Conservation (phyloP, 2,888 invertebrate species). For the Himalopsyche kuldschensis region DNA sequence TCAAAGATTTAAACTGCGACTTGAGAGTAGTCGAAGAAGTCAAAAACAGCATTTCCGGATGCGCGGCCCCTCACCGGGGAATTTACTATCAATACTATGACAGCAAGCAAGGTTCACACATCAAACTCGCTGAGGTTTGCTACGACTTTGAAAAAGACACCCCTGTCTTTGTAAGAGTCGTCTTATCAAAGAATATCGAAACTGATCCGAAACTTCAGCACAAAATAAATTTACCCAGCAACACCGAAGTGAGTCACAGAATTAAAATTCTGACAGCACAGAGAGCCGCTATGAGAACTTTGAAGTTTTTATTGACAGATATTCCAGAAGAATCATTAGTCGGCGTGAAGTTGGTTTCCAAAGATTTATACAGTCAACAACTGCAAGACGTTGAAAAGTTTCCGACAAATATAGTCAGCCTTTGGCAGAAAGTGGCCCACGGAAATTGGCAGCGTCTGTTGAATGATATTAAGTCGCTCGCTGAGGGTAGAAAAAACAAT, state of each 20-base stretch:
- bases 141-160: constrained; percentile 27
- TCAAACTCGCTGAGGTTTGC: constrained; percentile 34
- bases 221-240: constrained; percentile 4
- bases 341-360: constrained; percentile 24
- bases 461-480: constrained; percentile 25
- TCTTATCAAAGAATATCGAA: constrained; percentile 3
- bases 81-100: constrained; percentile 29
- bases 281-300: constrained; percentile 2
- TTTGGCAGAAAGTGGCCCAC: constrained; percentile 29
- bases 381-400: constrained; percentile 32
- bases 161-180: constrained; percentile 1
- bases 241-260: constrained; percentile 23
- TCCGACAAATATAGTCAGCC: constrained; percentile 28
- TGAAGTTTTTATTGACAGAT: constrained; percentile 22
- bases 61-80: constrained; percentile 14
- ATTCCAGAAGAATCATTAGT: constrained; percentile 14
- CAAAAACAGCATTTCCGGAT: constrained; percentile 21
- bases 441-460: constrained; percentile 36
- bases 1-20: constrained; percentile 37
- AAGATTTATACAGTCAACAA: constrained; percentile 31
- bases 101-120: constrained; percentile 8
- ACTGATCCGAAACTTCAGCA: neutral
- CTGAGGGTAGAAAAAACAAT: constrained; percentile 13
- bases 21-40: constrained; percentile 33
- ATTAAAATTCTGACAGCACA: constrained; percentile 28